Evolutionary conservation across 2,113 vertebrate genomes (phyloP).

Genomic region (Tympanuchus pallidicinctus): DNA sequence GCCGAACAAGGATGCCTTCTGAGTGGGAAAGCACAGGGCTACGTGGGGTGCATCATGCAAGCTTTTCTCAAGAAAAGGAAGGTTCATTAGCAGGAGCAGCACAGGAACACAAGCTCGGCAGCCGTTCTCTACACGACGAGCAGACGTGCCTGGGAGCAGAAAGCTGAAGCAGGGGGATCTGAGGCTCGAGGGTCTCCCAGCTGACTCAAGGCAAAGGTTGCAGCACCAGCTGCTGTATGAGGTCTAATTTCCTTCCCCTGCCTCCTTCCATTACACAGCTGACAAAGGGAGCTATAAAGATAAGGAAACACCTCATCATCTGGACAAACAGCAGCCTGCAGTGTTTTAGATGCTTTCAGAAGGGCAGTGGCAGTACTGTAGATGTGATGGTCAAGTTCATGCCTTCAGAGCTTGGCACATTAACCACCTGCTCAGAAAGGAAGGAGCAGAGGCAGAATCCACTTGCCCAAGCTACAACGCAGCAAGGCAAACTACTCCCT

Average conservation of each 20-base stretch:
- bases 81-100: neutral
- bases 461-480: fast-evolving
- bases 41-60: slow-evolving; percentile 22
- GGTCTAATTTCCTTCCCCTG: neutral
- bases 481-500: neutral
- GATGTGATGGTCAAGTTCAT: neutral
- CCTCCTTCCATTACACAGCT: neutral
- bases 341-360: neutral
- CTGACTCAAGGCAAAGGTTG: neutral
- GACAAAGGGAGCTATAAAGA: neutral
- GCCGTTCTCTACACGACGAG: neutral
- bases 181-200: neutral
- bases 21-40: neutral
- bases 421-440: neutral
- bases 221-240: neutral
- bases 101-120: neutral
- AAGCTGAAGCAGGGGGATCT: neutral
- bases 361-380: neutral
- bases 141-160: neutral
- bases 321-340: neutral
- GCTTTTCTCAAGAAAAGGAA: neutral
- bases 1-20: neutral
- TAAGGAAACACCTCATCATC: neutral
- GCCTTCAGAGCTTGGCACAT: neutral
- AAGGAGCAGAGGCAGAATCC: neutral